These are phyloP conservation scores for Corythoichthys haematopterus DNA, from an alignment of 2,113 vertebrate species.

Conservation along the genomic window DNA sequence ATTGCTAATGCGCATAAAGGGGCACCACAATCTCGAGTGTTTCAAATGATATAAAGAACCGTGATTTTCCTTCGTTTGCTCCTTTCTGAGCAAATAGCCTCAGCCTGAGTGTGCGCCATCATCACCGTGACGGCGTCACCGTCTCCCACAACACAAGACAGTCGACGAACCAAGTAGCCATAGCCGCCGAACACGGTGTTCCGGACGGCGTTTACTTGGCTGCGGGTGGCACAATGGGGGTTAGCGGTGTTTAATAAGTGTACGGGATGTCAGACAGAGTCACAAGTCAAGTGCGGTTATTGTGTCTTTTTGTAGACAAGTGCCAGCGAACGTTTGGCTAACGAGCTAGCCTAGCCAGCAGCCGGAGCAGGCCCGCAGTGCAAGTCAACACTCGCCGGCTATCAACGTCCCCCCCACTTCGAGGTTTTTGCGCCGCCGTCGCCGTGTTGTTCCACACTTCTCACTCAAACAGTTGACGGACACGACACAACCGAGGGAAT, in stretches of 20 bases:
- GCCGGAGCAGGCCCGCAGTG: slow-evolving; percentile 57
- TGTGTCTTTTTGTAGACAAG: slow-evolving; percentile 62
- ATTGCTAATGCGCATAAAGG: not conserved
- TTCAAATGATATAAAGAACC: not conserved
- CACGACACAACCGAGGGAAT: slow-evolving; percentile 31
- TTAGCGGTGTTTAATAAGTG: slow-evolving; percentile 13
- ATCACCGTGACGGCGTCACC: slow-evolving; percentile 64
- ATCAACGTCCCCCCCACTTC: slow-evolving; percentile 36
- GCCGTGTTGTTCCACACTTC: slow-evolving; percentile 23
- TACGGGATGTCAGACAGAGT: slow-evolving; percentile 25
- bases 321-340: slow-evolving; percentile 61
- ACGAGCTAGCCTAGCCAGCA: slow-evolving; percentile 60
- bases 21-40: not conserved
- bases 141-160: slow-evolving; percentile 65
- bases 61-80: slow-evolving; percentile 20
- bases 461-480: slow-evolving; percentile 19
- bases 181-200: slow-evolving; percentile 29
- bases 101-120: slow-evolving; percentile 67
- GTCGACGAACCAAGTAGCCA: slow-evolving; percentile 58
- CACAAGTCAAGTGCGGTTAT: slow-evolving; percentile 48
- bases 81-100: slow-evolving; percentile 45
- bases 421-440: slow-evolving; percentile 20
- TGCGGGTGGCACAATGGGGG: slow-evolving; percentile 12
- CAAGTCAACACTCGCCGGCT: slow-evolving; percentile 61
- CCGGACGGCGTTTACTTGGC: slow-evolving; percentile 8